phyloP scores from a whole-genome alignment of 1,140 invertebrate species.

The Penaeus japonicus region DNA sequence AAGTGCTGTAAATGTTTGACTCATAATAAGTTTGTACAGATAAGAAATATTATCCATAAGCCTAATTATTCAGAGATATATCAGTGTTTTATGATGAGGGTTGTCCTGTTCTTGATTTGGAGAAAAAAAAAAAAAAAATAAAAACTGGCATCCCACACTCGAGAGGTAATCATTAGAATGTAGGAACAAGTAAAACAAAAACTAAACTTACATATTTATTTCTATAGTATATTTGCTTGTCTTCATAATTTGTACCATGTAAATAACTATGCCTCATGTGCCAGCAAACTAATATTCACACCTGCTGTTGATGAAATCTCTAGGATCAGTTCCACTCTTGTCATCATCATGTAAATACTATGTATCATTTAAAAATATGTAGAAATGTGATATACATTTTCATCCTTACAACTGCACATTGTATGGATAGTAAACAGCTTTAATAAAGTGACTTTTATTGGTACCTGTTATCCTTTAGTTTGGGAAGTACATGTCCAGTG shows the following conservation, averaged over 20 bases:
- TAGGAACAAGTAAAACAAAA: too few relatives aligned
- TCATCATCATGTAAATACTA: conserved; percentile 35
- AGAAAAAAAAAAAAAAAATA: too few relatives aligned
- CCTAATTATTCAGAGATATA: too few relatives aligned
- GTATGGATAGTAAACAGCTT: conserved; percentile 46
- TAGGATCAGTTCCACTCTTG: conserved; percentile 37
- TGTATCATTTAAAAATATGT: conserved; percentile 29
- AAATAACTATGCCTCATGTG: background rate
- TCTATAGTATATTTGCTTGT: background rate
- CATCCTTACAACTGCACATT: conserved; percentile 32
- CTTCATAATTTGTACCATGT: background rate
- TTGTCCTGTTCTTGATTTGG: conserved; percentile 20
- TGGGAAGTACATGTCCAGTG: too few relatives aligned
- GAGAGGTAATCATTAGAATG: too few relatives aligned
- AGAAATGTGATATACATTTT: conserved; percentile 39
- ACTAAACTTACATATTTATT: background rate
- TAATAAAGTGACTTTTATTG: conserved; percentile 17
- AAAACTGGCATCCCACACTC: too few relatives aligned
- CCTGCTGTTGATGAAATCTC: conserved; percentile 20
- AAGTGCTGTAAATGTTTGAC: too few relatives aligned
- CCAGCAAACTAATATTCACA: conserved; percentile 28
- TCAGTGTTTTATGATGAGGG: conserved; percentile 11
- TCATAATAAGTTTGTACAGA: background rate
- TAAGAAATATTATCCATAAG: background rate
- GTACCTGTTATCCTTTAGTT: too few relatives aligned